Percentiles rank a stretch among this genome's conserved stretches.
Conservation (phyloP, 2,113 vertebrate species). For the Dasyurus viverrinus region DNA sequence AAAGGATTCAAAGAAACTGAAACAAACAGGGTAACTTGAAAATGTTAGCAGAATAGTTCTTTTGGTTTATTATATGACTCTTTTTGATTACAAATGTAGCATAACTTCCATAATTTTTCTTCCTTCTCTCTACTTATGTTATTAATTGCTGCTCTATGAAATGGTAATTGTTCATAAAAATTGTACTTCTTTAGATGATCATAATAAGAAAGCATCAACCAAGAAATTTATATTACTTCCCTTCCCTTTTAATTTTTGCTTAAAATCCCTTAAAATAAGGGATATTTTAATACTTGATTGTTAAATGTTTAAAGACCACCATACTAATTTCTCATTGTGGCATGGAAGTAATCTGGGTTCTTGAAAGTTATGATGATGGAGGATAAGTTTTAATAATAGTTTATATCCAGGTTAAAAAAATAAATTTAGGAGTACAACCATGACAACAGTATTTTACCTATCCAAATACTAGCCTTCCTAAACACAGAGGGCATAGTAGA, state of each 20-base stretch:
- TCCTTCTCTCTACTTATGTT: background rate
- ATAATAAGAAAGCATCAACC: background rate
- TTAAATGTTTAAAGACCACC: background rate
- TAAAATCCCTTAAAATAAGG: background rate
- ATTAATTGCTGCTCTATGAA: background rate
- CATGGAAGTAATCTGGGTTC: background rate
- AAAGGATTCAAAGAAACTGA: constrained; percentile 86
- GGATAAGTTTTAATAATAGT: background rate
- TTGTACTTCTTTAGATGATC: constrained; percentile 22
- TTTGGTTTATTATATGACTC: constrained; percentile 22
- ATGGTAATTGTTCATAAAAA: background rate
- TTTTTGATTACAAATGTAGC: background rate
- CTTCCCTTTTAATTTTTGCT: background rate
- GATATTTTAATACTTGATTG: background rate
- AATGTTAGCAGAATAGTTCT: constrained; percentile 7
- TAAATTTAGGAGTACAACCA: background rate
- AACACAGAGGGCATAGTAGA: background rate
- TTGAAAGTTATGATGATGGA: background rate
- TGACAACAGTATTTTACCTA: background rate
- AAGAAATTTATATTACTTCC: background rate
- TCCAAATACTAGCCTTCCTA: background rate
- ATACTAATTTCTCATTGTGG: background rate
- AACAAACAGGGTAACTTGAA: constrained; percentile 76
- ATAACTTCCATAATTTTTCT: background rate
- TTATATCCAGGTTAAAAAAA: background rate